Base-by-base conservation (phyloP, 2,888 invertebrate species). In the Pemphredon lugubris region DNA sequence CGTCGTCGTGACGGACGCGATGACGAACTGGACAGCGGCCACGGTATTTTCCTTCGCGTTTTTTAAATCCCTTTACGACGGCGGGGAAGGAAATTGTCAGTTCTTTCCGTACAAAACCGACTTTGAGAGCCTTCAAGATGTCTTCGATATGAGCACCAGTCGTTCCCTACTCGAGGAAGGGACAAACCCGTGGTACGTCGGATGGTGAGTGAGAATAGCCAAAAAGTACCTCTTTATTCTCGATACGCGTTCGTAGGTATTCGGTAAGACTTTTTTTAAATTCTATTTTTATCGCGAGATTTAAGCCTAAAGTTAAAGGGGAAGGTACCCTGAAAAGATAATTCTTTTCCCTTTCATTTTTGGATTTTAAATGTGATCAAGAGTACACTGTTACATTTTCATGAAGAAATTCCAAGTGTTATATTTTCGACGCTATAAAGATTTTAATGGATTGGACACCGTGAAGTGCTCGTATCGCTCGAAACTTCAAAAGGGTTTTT, bases 71-170 rank as follows among this genome's bases (percentile, higher is more conserved):
- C 91, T 96, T 58, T 97, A 98, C 90, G 90, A 91, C 26, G 92
- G 79, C 0, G 82, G 81, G 54, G 67, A 82, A 5, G 85, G 83
- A 57, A 94, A 94, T 76, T 98, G 98, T 82, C 98, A 98, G 89
- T 98, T 97, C 90, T 96, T 98, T 87, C 96, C 98, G 0, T 98
- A 98, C 90, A 94, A 96, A 90, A 97, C 97, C 0, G 95, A 96
- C 32, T 95, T 98, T 83, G 91, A 90, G 26, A 94, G 93, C 45
- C 91, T 98, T 0, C 91, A 92, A 50, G 96, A 98, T 71, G 97
- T 96, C 0, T 94, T 98, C 75, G 92, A 92, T 57, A 97, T 98
- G 96, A 93, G 93, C 26, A 90, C 90, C 6, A 92, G 92, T 4
- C 91, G 97, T 64, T 94, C 96, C 0, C 91, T 92, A 55, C 89